Conservation (phyloP, 2,113 vertebrate species). For the Phasianus colchicus region DNA sequence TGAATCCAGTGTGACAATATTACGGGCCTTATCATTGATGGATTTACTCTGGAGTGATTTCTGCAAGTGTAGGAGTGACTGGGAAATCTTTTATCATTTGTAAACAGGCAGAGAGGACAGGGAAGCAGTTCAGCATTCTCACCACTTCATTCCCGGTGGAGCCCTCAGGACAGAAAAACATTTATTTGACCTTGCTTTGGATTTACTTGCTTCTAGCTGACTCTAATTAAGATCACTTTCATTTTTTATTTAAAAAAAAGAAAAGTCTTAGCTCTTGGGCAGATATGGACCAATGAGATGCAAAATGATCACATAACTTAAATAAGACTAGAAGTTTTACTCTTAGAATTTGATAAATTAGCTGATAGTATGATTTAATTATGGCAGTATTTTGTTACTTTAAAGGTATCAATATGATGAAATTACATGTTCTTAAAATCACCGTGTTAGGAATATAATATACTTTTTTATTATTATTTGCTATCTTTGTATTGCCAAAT, state of each 20-base stretch:
- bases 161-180: not conserved
- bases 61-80: not conserved
- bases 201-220: conserved; percentile 9
- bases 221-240: conserved; percentile 9
- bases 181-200: conserved; percentile 51
- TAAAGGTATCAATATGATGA: not conserved
- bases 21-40: not conserved
- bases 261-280: not conserved
- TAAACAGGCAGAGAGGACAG: conserved; percentile 6
- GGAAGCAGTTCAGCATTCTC: not conserved
- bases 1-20: not conserved
- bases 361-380: not conserved
- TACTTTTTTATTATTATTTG: not conserved
- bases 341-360: not conserved
- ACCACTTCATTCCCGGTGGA: not conserved
- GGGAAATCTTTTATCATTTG: not conserved
- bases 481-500: not conserved
- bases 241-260: not conserved
- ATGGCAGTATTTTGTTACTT: not conserved
- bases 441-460: not conserved
- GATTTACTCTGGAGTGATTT: not conserved
- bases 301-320: not conserved
- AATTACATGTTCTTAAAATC: not conserved
- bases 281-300: not conserved
- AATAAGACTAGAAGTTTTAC: not conserved